These are phyloP conservation scores for Aptenodytes forsteri DNA, from an alignment of 2,113 vertebrate genomes.

Conservation along the genomic window DNA sequence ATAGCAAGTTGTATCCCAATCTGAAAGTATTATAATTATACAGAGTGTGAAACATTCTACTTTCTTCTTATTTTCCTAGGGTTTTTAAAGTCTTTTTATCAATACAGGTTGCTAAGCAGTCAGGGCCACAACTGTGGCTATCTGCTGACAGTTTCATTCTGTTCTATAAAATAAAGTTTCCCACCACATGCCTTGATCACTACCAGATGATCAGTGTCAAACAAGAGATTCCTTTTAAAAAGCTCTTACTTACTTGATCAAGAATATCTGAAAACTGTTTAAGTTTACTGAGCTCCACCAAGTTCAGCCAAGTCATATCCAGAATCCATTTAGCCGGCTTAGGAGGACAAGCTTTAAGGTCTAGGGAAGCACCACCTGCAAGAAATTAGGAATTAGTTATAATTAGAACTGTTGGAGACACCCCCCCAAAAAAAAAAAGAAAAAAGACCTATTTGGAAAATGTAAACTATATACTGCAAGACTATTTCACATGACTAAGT, in stretches of 20 bases:
- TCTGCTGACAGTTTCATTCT: background rate
- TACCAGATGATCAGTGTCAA: background rate
- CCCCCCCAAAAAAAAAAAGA: background rate
- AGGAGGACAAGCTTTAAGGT: constrained; percentile 90
- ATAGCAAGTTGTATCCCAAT: background rate
- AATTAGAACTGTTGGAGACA: background rate
- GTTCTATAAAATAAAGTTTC: background rate
- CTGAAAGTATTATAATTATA: background rate
- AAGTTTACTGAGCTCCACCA: constrained; percentile 93
- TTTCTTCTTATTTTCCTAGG: background rate
- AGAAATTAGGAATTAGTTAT: background rate
- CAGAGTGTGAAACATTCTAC: background rate
- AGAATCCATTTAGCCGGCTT: constrained; percentile 95
- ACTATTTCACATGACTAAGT: background rate
- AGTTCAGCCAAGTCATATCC: constrained; percentile 96
- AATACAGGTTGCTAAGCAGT: background rate
- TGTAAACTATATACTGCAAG: background rate
- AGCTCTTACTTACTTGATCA: constrained; percentile 78
- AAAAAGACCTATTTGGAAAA: background rate
- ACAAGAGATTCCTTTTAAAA: background rate
- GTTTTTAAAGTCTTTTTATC: background rate
- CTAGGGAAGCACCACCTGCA: constrained; percentile 92
- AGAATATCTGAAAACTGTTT: constrained; percentile 91
- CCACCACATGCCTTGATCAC: background rate
- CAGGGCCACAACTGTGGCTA: background rate